Evolutionary conservation across 2,888 invertebrate genomes (phyloP).

Genomic region (Deroplatys truncata): DNA sequence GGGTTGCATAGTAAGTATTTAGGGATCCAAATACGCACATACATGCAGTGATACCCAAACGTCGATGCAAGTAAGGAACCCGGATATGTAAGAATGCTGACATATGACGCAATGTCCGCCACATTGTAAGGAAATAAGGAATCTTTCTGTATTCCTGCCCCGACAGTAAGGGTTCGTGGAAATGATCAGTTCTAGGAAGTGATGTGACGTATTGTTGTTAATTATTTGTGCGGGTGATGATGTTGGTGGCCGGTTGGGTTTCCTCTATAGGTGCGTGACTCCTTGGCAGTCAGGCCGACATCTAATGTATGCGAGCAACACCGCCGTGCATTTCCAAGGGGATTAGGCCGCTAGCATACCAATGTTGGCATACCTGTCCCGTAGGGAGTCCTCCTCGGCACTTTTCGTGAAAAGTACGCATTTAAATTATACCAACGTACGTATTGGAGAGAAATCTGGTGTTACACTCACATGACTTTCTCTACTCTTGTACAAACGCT

Average conservation of each 20-base stretch:
- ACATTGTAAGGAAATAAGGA: background rate
- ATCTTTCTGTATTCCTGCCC: background rate
- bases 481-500: no score
- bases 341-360: background rate
- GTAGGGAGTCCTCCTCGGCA: background rate
- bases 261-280: background rate
- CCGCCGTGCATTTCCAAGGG: background rate
- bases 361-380: background rate
- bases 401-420: no score
- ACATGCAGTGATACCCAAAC: no score
- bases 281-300: background rate
- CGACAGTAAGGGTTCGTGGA: background rate
- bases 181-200: background rate
- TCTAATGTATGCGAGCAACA: background rate
- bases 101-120: background rate
- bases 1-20: no score
- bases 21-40: no score
- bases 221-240: conserved; percentile 1
- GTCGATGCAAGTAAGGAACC: background rate
- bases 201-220: conserved; percentile 1
- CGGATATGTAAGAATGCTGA: background rate
- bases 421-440: no score
- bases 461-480: no score
- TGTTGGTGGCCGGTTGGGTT: background rate
- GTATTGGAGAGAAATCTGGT: no score